Evolutionary conservation across 2,113 vertebrate species (phyloP), one percentile per base, ranked within the genome.

Genomic region (Australoheros scitulus): DNA sequence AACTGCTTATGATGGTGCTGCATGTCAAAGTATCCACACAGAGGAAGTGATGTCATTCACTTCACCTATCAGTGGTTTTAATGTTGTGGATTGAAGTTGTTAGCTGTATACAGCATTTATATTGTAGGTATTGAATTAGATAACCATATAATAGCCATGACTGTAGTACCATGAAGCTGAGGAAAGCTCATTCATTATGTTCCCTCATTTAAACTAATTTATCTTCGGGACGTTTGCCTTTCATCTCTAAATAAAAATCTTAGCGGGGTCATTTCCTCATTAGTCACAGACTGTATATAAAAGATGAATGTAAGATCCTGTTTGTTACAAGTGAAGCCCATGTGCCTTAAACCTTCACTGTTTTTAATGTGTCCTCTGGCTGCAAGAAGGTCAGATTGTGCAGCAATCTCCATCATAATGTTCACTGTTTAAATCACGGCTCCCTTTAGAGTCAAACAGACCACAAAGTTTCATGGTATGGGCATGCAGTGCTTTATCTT

Each of bases 321-420:
- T 17, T 20, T 29, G 34, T 34, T 34, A 7, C 34, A 34, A 34
- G 34, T 34, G 34, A 34, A 34, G 65, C 26, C 41, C 5, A 11
- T 11, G 26, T 34, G 26, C 41, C 64, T 47, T 68, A 47, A 68
- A 0, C 22, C 10, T 29, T 24, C 24, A 70, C 3, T 70, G 24
- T 0, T 70, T 70, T 50, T 70, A 70, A 50, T 50, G 43, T 52
- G 5, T 72, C 50, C 17, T n/a, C 41, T 0, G 0, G 22, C 0
- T 68, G 13, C 24, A 68, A 41, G 47, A 4, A 15, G 22, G 14
- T 50, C 47, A 50, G 47, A 50, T 6, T 50, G 41, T 43, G 14
- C 64, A 50, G 14, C 13, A 47, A 5, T 15, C 47, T 15, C 14
- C 47, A 50, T 50, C 15, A 50, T 50, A 50, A 24, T 20, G 65